Evolutionary conservation across 2,113 vertebrate genomes (phyloP).

Genomic region (Fulmarus glacialis): DNA sequence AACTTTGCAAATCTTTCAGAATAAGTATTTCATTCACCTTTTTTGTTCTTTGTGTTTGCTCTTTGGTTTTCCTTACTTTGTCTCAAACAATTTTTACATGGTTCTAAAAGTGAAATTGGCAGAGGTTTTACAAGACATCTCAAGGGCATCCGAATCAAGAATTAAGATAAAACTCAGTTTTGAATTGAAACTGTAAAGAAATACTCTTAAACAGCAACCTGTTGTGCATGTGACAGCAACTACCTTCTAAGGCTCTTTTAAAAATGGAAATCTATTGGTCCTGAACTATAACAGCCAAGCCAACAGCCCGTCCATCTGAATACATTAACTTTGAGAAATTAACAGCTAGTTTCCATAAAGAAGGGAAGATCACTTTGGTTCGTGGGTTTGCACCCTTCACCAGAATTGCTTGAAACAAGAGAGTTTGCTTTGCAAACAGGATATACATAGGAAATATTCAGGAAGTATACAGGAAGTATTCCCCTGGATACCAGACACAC

Average conservation of each 20-base stretch:
- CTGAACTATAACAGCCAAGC: not conserved
- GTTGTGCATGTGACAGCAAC: not conserved
- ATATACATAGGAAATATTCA: not conserved
- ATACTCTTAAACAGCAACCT: not conserved
- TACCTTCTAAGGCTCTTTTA: not conserved
- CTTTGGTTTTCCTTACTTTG: not conserved
- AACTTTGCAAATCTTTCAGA: not conserved
- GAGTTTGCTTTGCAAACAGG: not conserved
- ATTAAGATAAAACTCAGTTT: not conserved
- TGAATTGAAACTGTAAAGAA: not conserved
- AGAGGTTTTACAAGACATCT: not conserved
- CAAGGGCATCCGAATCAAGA: not conserved
- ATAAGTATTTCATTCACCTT: not conserved
- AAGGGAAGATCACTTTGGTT: not conserved
- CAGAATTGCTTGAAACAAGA: not conserved
- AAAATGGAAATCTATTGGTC: not conserved
- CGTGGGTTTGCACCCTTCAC: not conserved
- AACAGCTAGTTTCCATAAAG: not conserved
- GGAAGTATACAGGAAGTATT: not conserved
- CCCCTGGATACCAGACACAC: not conserved
- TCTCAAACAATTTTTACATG: not conserved
- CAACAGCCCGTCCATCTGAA: accelerated
- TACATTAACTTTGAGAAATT: not conserved
- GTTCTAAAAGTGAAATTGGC: not conserved
- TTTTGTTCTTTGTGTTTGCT: not conserved